Evolutionary conservation across 2,113 vertebrate genomes (phyloP).

Genomic region (Thomomys bottae): DNA sequence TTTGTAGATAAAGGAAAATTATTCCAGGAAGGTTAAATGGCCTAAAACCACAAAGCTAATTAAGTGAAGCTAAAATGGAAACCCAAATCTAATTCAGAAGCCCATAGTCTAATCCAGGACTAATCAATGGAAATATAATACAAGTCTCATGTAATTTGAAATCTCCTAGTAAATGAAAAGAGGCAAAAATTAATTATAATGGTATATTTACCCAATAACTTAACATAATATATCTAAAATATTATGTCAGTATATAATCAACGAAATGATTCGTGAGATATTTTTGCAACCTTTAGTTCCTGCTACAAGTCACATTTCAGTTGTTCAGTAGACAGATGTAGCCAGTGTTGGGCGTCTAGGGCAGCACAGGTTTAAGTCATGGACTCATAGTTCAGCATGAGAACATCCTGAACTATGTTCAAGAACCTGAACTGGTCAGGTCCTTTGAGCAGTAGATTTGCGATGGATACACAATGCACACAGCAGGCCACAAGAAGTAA

Average conservation of each 20-base stretch:
- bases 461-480: not conserved
- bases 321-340: not conserved
- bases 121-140: not conserved
- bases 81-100: conserved; percentile 7
- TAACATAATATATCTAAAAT: not conserved
- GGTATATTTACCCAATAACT: not conserved
- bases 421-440: no score
- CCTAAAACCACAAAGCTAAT: conserved; percentile 17
- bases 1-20: conserved; percentile 2
- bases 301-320: not conserved
- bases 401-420: not conserved
- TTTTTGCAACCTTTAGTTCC: not conserved
- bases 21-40: not conserved
- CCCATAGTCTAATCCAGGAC: not conserved
- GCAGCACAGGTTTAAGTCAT: not conserved
- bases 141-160: not conserved
- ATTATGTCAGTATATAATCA: not conserved
- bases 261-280: not conserved
- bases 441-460: not conserved
- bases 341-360: not conserved
- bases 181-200: not conserved
- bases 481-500: no score
- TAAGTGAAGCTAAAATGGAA: conserved; percentile 6
- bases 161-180: not conserved
- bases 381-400: not conserved